Conservation (phyloP, 64 coral and sea anemone species). For the Pachyseris speciosa region DNA sequence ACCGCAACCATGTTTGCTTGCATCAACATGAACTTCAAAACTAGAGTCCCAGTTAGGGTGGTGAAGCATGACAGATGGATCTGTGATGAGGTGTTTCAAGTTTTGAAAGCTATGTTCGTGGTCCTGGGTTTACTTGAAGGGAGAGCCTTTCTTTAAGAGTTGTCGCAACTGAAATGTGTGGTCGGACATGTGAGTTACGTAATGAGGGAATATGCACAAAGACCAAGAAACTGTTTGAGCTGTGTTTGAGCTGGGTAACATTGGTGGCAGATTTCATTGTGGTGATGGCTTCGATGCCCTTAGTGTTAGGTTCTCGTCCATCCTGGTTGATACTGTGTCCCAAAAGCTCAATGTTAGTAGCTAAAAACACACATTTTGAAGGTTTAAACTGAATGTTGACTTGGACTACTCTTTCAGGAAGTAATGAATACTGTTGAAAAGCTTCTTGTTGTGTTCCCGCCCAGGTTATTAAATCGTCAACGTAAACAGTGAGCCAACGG, state of each 20-base stretch:
- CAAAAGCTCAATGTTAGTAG: neutral
- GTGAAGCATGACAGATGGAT: neutral
- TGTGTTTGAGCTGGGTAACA: neutral
- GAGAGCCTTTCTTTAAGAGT: neutral
- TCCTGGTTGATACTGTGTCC: neutral
- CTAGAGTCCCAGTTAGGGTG: constrained; percentile 29
- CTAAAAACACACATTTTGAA: no score
- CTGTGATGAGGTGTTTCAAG: neutral
- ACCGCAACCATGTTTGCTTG: constrained; percentile 10
- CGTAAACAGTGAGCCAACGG: no score
- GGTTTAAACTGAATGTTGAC: no score
- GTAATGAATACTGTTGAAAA: no score
- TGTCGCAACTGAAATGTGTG: neutral
- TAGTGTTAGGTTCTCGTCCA: neutral
- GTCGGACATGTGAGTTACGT: neutral
- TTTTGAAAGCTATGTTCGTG: neutral
- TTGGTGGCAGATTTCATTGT: neutral
- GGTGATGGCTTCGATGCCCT: constrained; percentile 4
- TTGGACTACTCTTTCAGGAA: no score
- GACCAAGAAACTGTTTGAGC: constrained; percentile 20
- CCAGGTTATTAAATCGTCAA: no score
- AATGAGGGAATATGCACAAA: constrained; percentile 19
- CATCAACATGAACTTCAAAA: constrained; percentile 15
- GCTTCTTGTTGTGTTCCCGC: no score
- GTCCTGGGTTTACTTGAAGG: neutral